Conservation (phyloP, 92 coral and sea anemone species). For the Metridium senile region DNA sequence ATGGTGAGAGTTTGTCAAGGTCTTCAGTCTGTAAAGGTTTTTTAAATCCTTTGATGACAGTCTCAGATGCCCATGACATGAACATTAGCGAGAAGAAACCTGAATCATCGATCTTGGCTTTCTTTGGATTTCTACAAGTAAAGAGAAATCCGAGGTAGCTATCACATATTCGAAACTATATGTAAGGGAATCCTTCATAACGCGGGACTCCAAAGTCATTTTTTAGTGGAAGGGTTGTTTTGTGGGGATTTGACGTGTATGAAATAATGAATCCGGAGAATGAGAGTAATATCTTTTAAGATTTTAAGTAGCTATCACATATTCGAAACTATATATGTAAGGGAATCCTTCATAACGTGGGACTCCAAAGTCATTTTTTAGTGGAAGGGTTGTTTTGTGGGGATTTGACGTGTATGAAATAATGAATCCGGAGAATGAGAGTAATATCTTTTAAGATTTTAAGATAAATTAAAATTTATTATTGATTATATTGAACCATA, state of each 20-base stretch:
- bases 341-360: not conserved
- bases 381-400: too few species aligned
- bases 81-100: slow-evolving; percentile 85
- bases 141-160: not conserved
- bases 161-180: not conserved
- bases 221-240: too few species aligned
- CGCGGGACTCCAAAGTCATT: not conserved
- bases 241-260: too few species aligned
- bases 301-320: too few species aligned
- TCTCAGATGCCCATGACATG: slow-evolving; percentile 81
- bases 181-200: not conserved
- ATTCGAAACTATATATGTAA: not conserved
- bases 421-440: too few species aligned
- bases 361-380: not conserved
- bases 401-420: too few species aligned
- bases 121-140: slow-evolving; percentile 60
- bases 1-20: slow-evolving; percentile 74
- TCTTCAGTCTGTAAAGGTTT: slow-evolving; percentile 76
- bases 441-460: too few species aligned
- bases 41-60: slow-evolving; percentile 79
- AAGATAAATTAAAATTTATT: too few species aligned
- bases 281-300: too few species aligned
- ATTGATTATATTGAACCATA: too few species aligned
- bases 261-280: too few species aligned
- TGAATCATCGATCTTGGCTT: slow-evolving; percentile 83